These are phyloP conservation scores for Felis chaus DNA, from an alignment of 2,113 vertebrate genomes.

Conservation along the genomic window DNA sequence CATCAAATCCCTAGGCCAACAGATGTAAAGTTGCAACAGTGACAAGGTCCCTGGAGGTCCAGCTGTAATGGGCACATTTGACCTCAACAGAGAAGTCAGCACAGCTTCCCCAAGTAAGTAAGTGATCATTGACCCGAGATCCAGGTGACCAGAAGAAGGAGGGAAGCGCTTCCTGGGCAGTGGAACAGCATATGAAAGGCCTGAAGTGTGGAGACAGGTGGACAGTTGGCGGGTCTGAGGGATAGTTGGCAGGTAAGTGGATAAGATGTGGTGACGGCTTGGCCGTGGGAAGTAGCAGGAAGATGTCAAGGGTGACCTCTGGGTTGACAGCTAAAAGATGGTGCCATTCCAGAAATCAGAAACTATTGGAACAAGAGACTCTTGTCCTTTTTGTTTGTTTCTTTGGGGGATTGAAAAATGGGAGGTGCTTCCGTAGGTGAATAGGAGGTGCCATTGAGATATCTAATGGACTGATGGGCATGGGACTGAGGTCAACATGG, in stretches of 20 bases:
- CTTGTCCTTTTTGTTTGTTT: not conserved
- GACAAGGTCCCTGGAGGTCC: not conserved
- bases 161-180: not conserved
- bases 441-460: not conserved
- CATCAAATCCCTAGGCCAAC: not conserved
- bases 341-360: not conserved
- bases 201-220: not conserved
- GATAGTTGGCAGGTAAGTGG: not conserved
- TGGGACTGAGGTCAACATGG: not conserved
- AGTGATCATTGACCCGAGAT: not conserved
- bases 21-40: not conserved
- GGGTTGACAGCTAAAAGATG: not conserved
- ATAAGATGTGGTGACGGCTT: not conserved
- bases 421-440: not conserved
- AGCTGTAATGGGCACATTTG: not conserved
- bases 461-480: rapidly evolving
- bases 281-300: not conserved
- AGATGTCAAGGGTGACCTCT: not conserved
- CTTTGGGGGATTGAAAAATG: not conserved
- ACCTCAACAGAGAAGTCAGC: not conserved
- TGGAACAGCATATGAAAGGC: not conserved
- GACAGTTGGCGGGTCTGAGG: not conserved
- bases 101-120: not conserved
- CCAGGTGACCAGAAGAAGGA: not conserved
- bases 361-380: not conserved